These are phyloP conservation scores for Acanthosepion lycidas DNA, from an alignment of 2,888 invertebrate species.

Conservation along the genomic window DNA sequence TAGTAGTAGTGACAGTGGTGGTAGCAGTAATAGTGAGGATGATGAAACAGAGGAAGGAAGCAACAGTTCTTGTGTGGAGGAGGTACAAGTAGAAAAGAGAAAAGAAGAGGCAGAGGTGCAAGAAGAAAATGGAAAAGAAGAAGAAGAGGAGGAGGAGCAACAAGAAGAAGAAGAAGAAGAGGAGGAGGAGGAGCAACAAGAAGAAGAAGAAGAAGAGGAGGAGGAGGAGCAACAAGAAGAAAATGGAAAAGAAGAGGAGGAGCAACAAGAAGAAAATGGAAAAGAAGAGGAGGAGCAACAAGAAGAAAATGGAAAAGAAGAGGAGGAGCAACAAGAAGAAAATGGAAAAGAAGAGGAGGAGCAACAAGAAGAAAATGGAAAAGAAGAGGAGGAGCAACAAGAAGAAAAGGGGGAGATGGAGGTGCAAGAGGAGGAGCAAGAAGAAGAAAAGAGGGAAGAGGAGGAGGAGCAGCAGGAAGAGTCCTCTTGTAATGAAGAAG, in stretches of 20 bases:
- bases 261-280: too few species aligned
- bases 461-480: not conserved
- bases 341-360: not conserved
- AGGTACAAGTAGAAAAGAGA: too few species aligned
- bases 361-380: not conserved
- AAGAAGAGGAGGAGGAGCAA: not conserved
- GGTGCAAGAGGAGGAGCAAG: too few species aligned
- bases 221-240: not conserved
- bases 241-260: too few species aligned
- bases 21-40: not conserved
- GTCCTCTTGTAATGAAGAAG: too few species aligned
- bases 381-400: not conserved
- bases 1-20: conserved; percentile 41
- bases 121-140: not conserved
- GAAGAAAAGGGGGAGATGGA: not conserved
- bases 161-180: not conserved
- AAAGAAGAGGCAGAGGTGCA: not conserved
- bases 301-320: not conserved
- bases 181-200: too few species aligned
- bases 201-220: not conserved
- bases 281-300: not conserved
- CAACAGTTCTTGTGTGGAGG: too few species aligned
- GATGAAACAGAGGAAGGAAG: not conserved
- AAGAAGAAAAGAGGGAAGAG: too few species aligned
- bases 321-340: not conserved